Conservation (phyloP, 2,113 vertebrate genomes). For the Gallinago paraguaiae region DNA sequence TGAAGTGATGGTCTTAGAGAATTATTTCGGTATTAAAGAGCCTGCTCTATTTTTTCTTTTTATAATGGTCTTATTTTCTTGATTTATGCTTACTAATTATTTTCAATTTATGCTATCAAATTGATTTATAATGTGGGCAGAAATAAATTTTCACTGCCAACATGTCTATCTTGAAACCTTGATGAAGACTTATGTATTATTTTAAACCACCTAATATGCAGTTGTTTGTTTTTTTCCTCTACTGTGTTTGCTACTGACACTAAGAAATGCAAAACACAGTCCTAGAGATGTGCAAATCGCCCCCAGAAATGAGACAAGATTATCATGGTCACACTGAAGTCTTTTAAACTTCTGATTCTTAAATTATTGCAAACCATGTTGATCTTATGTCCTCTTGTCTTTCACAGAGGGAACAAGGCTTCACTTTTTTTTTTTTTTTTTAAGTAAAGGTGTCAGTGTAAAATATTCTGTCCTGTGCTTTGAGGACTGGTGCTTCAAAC, state of each 20-base stretch:
- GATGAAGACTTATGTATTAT: not conserved
- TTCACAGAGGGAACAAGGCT: not conserved
- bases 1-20: not conserved
- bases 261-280: not conserved
- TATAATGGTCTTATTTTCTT: not conserved
- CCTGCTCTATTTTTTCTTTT: not conserved
- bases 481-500: not conserved
- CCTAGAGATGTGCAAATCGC: not conserved
- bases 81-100: not conserved
- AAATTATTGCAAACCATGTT: not conserved
- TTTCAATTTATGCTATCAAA: not conserved
- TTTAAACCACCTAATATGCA: not conserved
- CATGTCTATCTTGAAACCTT: not conserved
- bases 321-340: not conserved
- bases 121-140: not conserved
- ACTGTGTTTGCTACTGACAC: not conserved
- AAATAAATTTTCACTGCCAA: not conserved
- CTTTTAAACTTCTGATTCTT: not conserved
- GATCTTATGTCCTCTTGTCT: not conserved
- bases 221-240: not conserved
- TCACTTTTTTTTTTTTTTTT: not conserved
- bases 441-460: not conserved
- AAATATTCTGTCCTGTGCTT: not conserved
- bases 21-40: not conserved
- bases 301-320: not conserved